These are phyloP conservation scores for Pogonocherus hispidulus DNA, from an alignment of 2,888 invertebrate genomes.

Conservation along the genomic window DNA sequence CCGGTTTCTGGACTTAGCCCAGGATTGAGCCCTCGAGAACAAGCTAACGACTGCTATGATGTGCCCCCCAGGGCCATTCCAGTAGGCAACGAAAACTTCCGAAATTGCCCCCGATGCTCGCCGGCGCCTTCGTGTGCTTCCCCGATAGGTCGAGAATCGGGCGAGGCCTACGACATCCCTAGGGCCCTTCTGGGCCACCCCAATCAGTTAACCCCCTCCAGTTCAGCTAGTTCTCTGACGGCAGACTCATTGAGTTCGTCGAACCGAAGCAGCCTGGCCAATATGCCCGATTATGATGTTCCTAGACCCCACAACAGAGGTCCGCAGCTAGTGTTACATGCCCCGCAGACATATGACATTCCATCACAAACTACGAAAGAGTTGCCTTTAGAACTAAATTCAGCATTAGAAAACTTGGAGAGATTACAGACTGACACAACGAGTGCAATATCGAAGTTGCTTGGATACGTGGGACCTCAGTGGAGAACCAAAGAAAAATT, in stretches of 20 bases:
- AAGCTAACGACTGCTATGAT: conserved; percentile 71
- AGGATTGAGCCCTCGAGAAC: conserved; percentile 58
- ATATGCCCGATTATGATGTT: conserved; percentile 80
- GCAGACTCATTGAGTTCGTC: conserved; percentile 75
- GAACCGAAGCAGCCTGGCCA: conserved; percentile 67
- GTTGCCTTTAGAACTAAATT: conserved; percentile 80
- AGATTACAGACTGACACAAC: conserved; percentile 86
- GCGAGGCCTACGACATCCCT: conserved; percentile 77
- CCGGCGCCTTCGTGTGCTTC: conserved; percentile 70
- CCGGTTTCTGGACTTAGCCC: conserved; percentile 62
- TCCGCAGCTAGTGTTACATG: conserved; percentile 59
- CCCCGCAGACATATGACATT: conserved; percentile 73
- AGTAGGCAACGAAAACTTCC: conserved; percentile 69
- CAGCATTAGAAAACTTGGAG: conserved; percentile 82
- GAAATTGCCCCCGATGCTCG: conserved; percentile 70
- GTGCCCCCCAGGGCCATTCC: conserved; percentile 76
- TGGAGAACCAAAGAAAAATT: conserved; percentile 88
- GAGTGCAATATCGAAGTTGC: conserved; percentile 82
- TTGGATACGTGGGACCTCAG: conserved; percentile 83
- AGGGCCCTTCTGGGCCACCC: conserved; percentile 69
- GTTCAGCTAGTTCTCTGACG: conserved; percentile 77
- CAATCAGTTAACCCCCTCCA: conserved; percentile 77
- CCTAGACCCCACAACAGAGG: conserved; percentile 71
- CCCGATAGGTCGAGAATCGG: conserved; percentile 64
- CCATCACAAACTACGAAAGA: conserved; percentile 72